Evolutionary conservation across 2,888 invertebrate species (phyloP).

Genomic region (Xestia ashworthii): DNA sequence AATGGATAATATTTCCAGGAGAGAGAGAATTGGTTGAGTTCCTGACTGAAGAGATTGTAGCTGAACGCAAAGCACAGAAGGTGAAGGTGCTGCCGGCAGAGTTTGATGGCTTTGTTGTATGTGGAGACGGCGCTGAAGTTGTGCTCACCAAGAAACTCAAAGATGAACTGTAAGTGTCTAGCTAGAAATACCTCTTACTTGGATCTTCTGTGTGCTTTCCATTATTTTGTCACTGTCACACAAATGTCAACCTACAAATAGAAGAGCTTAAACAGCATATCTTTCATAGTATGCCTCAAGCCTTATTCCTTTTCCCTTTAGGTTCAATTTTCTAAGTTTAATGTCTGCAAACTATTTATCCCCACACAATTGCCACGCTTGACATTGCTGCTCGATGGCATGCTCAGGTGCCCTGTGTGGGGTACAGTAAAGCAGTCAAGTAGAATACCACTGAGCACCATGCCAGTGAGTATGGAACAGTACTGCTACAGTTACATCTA

Average conservation of each 20-base stretch:
- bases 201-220: background rate
- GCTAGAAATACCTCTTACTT: background rate
- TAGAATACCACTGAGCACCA: slow-evolving; percentile 57
- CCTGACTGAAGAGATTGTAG: slow-evolving; percentile 97
- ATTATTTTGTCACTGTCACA: background rate
- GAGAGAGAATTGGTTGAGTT: slow-evolving; percentile 97
- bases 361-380: slow-evolving; percentile 66
- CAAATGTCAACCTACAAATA: background rate
- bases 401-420: slow-evolving; percentile 63
- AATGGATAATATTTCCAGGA: slow-evolving; percentile 86
- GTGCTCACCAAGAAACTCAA: slow-evolving; percentile 93
- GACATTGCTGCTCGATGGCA: slow-evolving; percentile 47
- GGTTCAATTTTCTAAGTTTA: background rate
- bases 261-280: background rate
- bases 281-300: no score
- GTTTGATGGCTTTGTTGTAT: slow-evolving; percentile 95
- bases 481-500: slow-evolving; percentile 48
- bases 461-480: slow-evolving; percentile 60
- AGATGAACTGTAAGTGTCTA: slow-evolving; percentile 92
- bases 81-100: slow-evolving; percentile 93
- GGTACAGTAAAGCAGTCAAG: slow-evolving; percentile 66
- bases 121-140: slow-evolving; percentile 95
- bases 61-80: slow-evolving; percentile 96
- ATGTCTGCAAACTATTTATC: slow-evolving; percentile 9
- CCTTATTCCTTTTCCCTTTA: background rate